phyloP scores from a whole-genome alignment of 2,113 vertebrate genomes.

The Plestiodon gilberti region DNA sequence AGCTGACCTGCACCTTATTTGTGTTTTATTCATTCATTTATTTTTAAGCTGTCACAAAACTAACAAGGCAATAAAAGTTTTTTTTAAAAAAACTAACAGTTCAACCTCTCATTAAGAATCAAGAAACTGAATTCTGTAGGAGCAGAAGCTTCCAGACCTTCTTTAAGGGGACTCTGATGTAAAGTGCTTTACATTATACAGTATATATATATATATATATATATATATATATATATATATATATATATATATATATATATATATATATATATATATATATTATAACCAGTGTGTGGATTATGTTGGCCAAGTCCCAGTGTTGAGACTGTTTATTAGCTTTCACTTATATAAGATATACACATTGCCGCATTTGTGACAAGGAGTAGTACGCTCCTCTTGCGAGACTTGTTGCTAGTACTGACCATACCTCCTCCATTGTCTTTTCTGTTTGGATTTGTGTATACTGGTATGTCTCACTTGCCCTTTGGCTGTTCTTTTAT shows the following conservation, averaged over 20 bases:
- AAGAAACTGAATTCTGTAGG: neutral
- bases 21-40: no score
- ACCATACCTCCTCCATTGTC: neutral
- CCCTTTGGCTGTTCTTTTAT: neutral
- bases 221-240: no score
- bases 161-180: neutral
- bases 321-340: neutral
- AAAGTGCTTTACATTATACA: neutral
- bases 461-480: no score
- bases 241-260: no score
- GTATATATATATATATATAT: no score
- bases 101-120: neutral
- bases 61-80: no score
- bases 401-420: neutral
- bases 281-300: neutral
- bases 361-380: neutral
- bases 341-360: neutral
- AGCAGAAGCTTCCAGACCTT: neutral
- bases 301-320: no score
- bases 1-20: neutral
- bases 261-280: no score
- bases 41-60: no score
- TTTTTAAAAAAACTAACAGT: no score
- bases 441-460: neutral
- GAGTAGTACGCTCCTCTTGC: no score